phyloP scores from a whole-genome alignment of 2,888 invertebrate genomes.

The Rhamnusium bicolor region DNA sequence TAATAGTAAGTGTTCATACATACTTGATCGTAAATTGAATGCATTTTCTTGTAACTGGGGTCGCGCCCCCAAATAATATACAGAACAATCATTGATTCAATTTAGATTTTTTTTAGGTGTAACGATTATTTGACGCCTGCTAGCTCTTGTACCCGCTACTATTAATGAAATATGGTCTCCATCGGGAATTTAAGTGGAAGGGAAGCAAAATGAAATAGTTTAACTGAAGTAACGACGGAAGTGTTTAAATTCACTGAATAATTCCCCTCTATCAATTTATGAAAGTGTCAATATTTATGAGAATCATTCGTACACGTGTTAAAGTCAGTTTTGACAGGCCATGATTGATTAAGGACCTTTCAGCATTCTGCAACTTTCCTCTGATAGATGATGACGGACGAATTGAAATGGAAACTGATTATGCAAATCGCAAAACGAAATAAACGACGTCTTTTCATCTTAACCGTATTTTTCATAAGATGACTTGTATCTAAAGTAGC shows the following conservation, averaged over 20 bases:
- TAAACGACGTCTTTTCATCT: constrained; percentile 50
- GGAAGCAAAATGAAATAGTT: constrained; percentile 68
- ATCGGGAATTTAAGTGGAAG: constrained; percentile 62
- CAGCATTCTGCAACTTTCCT: constrained; percentile 19
- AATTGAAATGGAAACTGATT: constrained; percentile 56
- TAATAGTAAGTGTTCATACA: constrained; percentile 70
- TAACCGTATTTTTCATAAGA: constrained; percentile 53
- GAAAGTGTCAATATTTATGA: constrained; percentile 61
- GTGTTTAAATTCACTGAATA: constrained; percentile 61
- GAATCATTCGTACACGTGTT: constrained; percentile 60
- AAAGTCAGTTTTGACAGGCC: constrained; percentile 54
- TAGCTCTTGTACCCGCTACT: constrained; percentile 57
- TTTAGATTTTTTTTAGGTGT: constrained; percentile 76
- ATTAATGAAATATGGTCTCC: constrained; percentile 71
- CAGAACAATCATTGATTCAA: constrained; percentile 80
- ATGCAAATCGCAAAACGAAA: constrained; percentile 55
- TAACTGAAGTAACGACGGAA: constrained; percentile 65
- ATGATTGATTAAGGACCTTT: constrained; percentile 48
- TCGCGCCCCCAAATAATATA: constrained; percentile 76
- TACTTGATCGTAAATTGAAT: constrained; percentile 70
- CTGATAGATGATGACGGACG: constrained; percentile 50
- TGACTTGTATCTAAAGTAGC: constrained; percentile 46
- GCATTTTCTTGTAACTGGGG: constrained; percentile 65
- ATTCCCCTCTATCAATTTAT: constrained; percentile 63
- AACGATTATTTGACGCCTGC: constrained; percentile 71